These are phyloP conservation scores for Pseudomugil gertrudae DNA, from an alignment of 2,797 vertebrate species.

Conservation along the genomic window DNA sequence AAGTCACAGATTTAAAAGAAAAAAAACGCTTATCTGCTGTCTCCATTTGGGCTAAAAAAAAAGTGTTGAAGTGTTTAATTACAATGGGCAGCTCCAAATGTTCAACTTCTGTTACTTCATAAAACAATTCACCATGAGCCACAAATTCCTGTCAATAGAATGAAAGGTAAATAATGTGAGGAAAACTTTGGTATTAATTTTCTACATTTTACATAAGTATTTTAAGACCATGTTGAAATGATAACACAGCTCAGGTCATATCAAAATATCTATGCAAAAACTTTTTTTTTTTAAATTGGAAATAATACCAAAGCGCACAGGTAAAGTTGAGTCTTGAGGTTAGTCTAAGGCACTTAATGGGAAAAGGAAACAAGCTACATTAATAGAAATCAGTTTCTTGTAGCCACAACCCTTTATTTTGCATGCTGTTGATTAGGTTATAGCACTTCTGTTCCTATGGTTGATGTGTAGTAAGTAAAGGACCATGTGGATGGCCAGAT, in stretches of 20 bases:
- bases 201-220: neutral
- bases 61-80: neutral
- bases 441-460: neutral
- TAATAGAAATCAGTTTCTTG: neutral
- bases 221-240: neutral
- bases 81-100: neutral
- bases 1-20: too few relatives aligned
- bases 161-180: neutral
- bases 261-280: neutral
- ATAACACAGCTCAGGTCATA: neutral
- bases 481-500: neutral
- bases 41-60: too few relatives aligned
- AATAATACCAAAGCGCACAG: neutral
- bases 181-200: neutral
- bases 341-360: neutral
- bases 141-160: neutral
- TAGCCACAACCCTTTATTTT: neutral
- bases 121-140: neutral
- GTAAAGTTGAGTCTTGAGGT: neutral
- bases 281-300: neutral
- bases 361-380: neutral
- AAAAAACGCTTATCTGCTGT: neutral
- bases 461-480: neutral
- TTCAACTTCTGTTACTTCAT: neutral
- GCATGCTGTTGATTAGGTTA: neutral